Base-by-base conservation (phyloP, 1,140 invertebrate genomes). In the Drosophila pachea region DNA sequence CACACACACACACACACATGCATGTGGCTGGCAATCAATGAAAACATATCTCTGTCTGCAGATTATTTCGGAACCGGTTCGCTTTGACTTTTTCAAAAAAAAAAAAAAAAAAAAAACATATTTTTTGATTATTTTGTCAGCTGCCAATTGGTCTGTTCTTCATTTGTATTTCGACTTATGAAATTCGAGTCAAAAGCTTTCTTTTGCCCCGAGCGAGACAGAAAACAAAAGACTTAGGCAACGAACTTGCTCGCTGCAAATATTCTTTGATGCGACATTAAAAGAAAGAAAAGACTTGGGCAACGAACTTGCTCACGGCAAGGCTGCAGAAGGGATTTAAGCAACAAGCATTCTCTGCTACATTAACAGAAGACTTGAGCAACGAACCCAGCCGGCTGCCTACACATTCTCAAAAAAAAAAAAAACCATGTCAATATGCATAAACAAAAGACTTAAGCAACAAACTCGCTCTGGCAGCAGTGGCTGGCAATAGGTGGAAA, bases 291-390 rank as follows among this genome's bases (percentile, higher is more conserved):
- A 71, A 77, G 68, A 76, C 66, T 64, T 66, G 63, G 59, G 66
- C 58, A 42, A 65, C 70, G 45, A 77, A 74, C 72, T 64, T 64
- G 68, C 32, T 31, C 40, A 4, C 22, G 12, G n/a, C n/a, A 4
- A 31, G 7, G 22, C 8, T 60, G 76, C 73, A 55, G 76, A 84
- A 84, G n/a, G n/a, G 81, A 84, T 79, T 84, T 69, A 79, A 58
- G 63, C 76, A 59, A 64, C 73, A 36, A 81, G 78, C 5, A 48
- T 31, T 31, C 29, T 48, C n/a, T 16, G 9, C 6, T 45, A 11
- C 7, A 22, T 8, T 9, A 67, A 65, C 76, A 64, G 67, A 74
- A 71, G 73, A 73, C 66, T 76, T 66, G 68, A 66, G 60, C 66
- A 66, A 70, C 69, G 65, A 78, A 78, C 73, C 66, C 40, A 42